These are phyloP conservation scores for Mola mola DNA, from an alignment of 2,113 vertebrate genomes.

Conservation along the genomic window DNA sequence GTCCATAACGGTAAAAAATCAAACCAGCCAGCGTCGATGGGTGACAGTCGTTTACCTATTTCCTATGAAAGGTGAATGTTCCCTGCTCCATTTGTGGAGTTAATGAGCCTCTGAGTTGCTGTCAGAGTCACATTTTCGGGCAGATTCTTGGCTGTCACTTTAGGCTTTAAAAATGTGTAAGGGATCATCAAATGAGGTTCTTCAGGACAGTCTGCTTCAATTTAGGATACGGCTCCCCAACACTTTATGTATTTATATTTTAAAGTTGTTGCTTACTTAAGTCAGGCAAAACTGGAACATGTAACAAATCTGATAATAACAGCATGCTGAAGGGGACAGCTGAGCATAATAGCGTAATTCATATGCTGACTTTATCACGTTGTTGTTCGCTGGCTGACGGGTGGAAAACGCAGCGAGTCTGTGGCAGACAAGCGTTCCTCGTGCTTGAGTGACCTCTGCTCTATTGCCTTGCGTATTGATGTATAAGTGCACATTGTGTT, in stretches of 20 bases:
- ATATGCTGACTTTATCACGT: slow-evolving; percentile 17
- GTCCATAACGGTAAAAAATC: slow-evolving; percentile 19
- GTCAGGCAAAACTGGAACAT: slow-evolving; percentile 9
- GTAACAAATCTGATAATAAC: slow-evolving; percentile 19
- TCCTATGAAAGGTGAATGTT: slow-evolving; percentile 43
- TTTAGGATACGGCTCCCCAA: too few relatives aligned
- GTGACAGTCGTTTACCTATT: slow-evolving; percentile 37
- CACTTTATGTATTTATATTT: too few relatives aligned
- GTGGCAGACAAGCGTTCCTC: slow-evolving; percentile 17
- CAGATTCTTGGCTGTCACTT: slow-evolving; percentile 8
- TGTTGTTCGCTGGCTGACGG: slow-evolving; percentile 4
- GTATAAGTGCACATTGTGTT: slow-evolving; percentile 27
- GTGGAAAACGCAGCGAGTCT: slow-evolving; percentile 13
- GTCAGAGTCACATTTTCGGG: slow-evolving; percentile 33
- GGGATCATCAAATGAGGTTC: slow-evolving; percentile 14
- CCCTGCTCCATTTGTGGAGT: slow-evolving; percentile 39
- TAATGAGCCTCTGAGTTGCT: slow-evolving; percentile 52
- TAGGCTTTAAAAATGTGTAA: slow-evolving; percentile 18
- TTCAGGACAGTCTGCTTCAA: neutral
- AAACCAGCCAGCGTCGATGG: slow-evolving; percentile 26
- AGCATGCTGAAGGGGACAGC: slow-evolving; percentile 24
- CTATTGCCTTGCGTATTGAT: too few relatives aligned
- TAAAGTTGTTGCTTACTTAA: neutral
- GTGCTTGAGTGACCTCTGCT: slow-evolving; percentile 21
- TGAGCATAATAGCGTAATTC: slow-evolving; percentile 39